Conservation (phyloP, 2,888 invertebrate genomes). For the Caenorhabditis sp. region DNA sequence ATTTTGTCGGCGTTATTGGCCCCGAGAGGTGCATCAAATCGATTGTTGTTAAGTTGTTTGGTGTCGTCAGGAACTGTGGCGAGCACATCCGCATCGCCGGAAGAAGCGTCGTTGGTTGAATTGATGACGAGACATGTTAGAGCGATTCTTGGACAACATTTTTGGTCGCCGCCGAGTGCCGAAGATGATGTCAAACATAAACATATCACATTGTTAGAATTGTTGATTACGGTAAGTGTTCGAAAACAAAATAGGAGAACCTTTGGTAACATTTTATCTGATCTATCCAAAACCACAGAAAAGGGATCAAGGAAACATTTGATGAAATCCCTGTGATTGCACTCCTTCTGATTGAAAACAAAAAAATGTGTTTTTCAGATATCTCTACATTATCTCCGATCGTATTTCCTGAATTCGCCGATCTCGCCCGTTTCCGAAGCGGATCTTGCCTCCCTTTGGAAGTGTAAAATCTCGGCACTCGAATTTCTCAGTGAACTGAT, state of each 20-base stretch:
- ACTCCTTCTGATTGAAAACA: too few relatives aligned
- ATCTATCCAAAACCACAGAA: too few relatives aligned
- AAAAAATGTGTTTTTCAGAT: slow-evolving; percentile 32
- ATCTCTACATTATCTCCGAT: slow-evolving; percentile 81
- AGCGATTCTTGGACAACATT: slow-evolving; percentile 79
- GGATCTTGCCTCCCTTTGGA: slow-evolving; percentile 64
- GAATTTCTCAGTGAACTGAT: slow-evolving; percentile 66
- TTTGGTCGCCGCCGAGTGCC: slow-evolving; percentile 56
- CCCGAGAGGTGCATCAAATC: slow-evolving; percentile 54
- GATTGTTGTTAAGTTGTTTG: slow-evolving; percentile 63
- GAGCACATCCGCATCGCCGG: slow-evolving; percentile 15
- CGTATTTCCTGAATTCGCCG: slow-evolving; percentile 81
- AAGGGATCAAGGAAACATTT: neutral
- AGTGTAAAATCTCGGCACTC: slow-evolving; percentile 69
- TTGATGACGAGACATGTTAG: slow-evolving; percentile 82
- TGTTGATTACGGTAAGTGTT: slow-evolving; percentile 76
- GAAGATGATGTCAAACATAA: slow-evolving; percentile 77
- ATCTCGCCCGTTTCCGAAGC: slow-evolving; percentile 70
- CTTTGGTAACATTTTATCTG: too few relatives aligned
- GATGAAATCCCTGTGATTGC: neutral
- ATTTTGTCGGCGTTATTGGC: slow-evolving; percentile 62
- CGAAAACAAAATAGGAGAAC: neutral
- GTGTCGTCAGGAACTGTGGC: slow-evolving; percentile 60
- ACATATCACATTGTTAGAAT: slow-evolving; percentile 81
- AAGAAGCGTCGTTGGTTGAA: slow-evolving; percentile 74